Evolutionary conservation across 1,140 invertebrate genomes (phyloP).

Genomic region (Aphidius ervi): DNA sequence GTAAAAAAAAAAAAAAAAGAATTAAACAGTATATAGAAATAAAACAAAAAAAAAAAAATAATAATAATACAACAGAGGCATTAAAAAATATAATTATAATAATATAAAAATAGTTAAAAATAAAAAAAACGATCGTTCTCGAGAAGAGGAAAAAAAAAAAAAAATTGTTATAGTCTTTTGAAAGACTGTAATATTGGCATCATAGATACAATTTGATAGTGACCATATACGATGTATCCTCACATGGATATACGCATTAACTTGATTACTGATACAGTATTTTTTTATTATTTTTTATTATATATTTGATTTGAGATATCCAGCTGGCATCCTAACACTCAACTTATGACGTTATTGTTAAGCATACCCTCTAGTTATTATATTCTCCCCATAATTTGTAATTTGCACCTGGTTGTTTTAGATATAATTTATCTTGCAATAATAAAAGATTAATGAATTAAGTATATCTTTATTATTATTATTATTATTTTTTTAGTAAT

Average conservation of each 20-base stretch:
- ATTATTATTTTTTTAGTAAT: no score
- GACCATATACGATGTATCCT: no score
- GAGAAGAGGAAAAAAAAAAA: background rate
- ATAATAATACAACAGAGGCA: slow-evolving; percentile 24
- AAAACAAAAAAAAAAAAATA: slow-evolving; percentile 7
- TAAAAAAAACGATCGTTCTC: no score
- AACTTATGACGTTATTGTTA: slow-evolving; percentile 11
- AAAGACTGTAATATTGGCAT: no score
- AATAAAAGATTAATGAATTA: no score
- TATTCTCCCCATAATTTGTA: slow-evolving; percentile 23
- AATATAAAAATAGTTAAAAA: slow-evolving; percentile 18
- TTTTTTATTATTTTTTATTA: slow-evolving; percentile 4
- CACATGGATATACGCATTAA: slow-evolving; percentile 38
- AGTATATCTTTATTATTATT: no score
- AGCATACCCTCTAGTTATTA: background rate
- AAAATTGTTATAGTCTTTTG: no score
- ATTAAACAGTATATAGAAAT: background rate
- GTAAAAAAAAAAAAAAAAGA: slow-evolving; percentile 19
- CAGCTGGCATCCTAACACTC: slow-evolving; percentile 12
- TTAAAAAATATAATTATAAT: slow-evolving; percentile 20
- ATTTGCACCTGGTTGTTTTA: slow-evolving; percentile 51
- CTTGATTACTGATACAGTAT: slow-evolving; percentile 39
- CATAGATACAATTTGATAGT: no score
- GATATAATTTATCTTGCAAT: no score
- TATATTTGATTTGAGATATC: slow-evolving; percentile 5